Base-by-base conservation (phyloP, 2,113 vertebrate species). In the Hippocampus guttulatus region DNA sequence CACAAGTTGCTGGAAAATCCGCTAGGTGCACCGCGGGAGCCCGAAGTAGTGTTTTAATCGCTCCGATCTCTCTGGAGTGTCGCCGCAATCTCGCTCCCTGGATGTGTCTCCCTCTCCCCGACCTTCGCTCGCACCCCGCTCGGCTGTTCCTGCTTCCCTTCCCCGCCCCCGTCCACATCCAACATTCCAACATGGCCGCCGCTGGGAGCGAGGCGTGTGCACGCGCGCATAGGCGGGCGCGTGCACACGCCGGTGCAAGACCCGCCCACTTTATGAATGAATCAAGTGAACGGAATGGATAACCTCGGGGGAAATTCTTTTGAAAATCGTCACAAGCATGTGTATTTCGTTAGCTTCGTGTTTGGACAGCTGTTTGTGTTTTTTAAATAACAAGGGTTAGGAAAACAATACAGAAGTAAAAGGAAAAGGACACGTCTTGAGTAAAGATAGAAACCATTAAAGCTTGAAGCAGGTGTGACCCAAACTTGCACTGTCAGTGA, bases 181-280 rank as follows among this genome's bases (percentile, higher is more conserved):
- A 90, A 80, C 84, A 90, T 89, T 89, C 89, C 88, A 90, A 90
- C 77, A 90, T 90, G 89, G 89, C 88, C 73, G 89, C 88, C 70
- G 84, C 86, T 75, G 89, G 40, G 20, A 55, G 23, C 16, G 21
- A 68, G 41, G n/a, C n/a, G 62, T 4, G 47, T 51, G 58, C 54
- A n/a, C 43, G 47, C 40, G 8, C 30, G 40, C 30, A 5, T 14
- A 30, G 18, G 21, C 61, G 21, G 67, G 23, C 58, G 33, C 60
- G 33, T 12, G 66, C 45, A 57, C 41, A 60, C 8, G 18, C 49
- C 23, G 11, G 9, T 5, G 14, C 45, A 33, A 47, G 27, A 7
- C 47, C 10, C 25, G 65, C 65, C 65, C 27, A 18, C 27, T 67
- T 30, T 52, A 67, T 30, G 65, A 67, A 67, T 67, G 65, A 67